Conservation (phyloP, 2,113 vertebrate genomes). For the Orthonyx spaldingii region DNA sequence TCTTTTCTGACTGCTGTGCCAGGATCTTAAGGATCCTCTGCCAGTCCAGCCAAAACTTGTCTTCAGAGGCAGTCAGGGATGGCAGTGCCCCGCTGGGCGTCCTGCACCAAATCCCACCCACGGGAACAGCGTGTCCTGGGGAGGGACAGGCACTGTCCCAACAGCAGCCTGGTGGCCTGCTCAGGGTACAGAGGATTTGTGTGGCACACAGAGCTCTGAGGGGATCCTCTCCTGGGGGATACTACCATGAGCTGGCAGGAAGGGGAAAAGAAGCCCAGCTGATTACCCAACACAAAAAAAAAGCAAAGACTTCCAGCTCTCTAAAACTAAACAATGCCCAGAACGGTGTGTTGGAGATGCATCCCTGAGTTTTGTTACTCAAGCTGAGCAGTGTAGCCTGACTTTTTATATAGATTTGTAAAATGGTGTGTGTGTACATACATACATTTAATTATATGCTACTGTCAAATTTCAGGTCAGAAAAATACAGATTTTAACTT, state of each 20-base stretch:
- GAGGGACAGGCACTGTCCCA: background rate
- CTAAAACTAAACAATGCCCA: background rate
- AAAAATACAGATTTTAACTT: background rate
- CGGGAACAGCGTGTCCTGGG: rapidly evolving
- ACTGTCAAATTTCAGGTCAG: background rate
- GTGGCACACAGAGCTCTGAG: background rate
- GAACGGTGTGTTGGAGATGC: background rate
- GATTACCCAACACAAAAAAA: background rate
- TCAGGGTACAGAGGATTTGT: background rate
- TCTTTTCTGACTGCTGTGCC: background rate
- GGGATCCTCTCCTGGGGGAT: background rate
- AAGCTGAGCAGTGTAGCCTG: background rate
- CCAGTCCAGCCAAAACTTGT: background rate
- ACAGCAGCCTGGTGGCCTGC: background rate
- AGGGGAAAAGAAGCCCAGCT: background rate
- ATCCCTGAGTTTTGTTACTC: background rate
- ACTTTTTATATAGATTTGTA: background rate
- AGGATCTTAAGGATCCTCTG: background rate
- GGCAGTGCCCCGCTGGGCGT: background rate
- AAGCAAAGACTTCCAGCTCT: background rate
- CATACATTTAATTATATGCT: background rate
- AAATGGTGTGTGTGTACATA: background rate
- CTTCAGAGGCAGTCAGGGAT: background rate
- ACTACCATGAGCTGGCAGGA: background rate
- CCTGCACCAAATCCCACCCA: background rate